Evolutionary conservation across 1,140 invertebrate genomes (phyloP), one percentile per base, ranked within the genome.

Genomic region (Ganaspis sp.): DNA sequence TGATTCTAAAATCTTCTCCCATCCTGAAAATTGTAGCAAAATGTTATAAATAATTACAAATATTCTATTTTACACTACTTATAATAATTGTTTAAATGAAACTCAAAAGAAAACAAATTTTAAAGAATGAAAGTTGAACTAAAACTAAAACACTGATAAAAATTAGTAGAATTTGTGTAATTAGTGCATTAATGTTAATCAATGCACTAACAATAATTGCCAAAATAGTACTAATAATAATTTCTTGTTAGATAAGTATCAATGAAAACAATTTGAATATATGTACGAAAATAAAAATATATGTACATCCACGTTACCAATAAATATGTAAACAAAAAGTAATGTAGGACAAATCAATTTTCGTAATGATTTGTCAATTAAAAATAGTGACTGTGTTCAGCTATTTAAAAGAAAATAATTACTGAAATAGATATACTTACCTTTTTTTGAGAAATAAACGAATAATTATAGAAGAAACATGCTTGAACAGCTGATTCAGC

Each of bases 1-100:
- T 87, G 8, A 64, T 54, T 4, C 80, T 73, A 58, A 37, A 71
- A 40, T 88, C 82, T 64, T 86, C 86, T 0, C 76, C 73, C 86
- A 88, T 88, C 6, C 58, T 64, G 54, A 12, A 26, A 19, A 49
- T n/a, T 5, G 8, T 17, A 49, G 17, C 17, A 15, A 49, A n/a
- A 9, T 58, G 19, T 26, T 58, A 0, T 12, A 15, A 58, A 26
- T 23, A 26, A 11, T 58, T 9, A 64, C 0, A 15, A 29, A 64
- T n/a, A 29, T 12, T 29, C 6, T n/a, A 6, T 29, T 5, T 4
- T 3, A 34, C 6, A 34, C 29, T 34, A 34, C 29, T 34, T 34
- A 34, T 34, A 34, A 34, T 34, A n/a, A n/a, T n/a, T n/a, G n/a
- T n/a, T n/a, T n/a, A n/a, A n/a, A n/a, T n/a, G n/a, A n/a, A n/a